Evolutionary conservation across 2,888 invertebrate genomes (phyloP), one percentile per base, ranked within the genome.

Genomic region (Lasioglossum leucozonium): DNA sequence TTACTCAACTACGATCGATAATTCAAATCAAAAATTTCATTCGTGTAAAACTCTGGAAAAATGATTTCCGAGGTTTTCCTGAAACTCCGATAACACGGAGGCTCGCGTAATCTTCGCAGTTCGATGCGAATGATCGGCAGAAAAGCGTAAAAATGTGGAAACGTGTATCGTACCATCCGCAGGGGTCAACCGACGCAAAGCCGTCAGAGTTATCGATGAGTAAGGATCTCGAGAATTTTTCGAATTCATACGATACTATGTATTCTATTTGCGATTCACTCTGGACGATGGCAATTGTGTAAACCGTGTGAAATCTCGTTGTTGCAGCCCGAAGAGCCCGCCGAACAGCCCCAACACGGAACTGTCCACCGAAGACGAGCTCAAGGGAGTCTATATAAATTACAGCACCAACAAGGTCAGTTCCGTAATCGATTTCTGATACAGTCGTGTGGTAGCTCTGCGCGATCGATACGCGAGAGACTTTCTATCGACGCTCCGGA

Each of bases 291-390:
- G 65, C 0, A 16, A 65, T 18, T 30, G 2, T 65, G 65, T 65
- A 77, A 75, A 78, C 47, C 62, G 22, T 30, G 65, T 72, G 44
- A 72, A 74, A 72, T 67, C 2, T 87, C 85, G 40, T 81, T 65
- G 58, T 96, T 96, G 30, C 96, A 98, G 98, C 93, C 98, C 98
- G 1, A 99, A 98, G 95, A 98, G 98, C 73, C 98, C 98, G 26
- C 98, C 98, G n/a, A 98, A 98, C 95, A 98, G 98, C 95, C 98
- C 98, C 58, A 98, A 98, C 94, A 96, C 97, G 83, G 98, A 98
- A 94, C 96, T 97, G 18, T 97, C 97, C 76, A 97, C 96, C 30
- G 97, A 97, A 91, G 97, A 98, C 92, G 97, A 97, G 93, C 95
- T 97, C 86, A 97, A 97, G 92, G 97, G 97, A 80, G 97, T 98